Evolutionary conservation across 2,888 invertebrate genomes (phyloP).

Genomic region (Epinotia demarniana): DNA sequence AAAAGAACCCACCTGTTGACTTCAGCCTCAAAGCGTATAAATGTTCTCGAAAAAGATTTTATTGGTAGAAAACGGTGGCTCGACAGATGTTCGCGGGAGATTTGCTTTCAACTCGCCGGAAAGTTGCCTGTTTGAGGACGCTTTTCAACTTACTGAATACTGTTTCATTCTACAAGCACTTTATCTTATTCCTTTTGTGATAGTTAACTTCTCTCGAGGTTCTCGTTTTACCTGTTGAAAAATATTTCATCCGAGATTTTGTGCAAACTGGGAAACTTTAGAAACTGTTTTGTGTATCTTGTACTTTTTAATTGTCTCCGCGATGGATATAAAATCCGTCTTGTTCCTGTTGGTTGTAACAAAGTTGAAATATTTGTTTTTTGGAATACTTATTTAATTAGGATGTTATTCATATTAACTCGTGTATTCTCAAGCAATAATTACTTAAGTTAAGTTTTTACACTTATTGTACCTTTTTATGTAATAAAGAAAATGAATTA

Average conservation of each 20-base stretch:
- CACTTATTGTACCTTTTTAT: neutral
- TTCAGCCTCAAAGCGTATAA: constrained; percentile 57
- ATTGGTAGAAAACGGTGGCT: constrained; percentile 70
- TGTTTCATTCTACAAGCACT: constrained; percentile 58
- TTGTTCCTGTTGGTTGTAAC: constrained; percentile 17
- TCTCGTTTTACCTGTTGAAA: constrained; percentile 42
- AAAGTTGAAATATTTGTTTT: constrained; percentile 8
- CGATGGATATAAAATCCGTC: constrained; percentile 2
- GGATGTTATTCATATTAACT: constrained; percentile 1
- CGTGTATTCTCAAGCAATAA: constrained; percentile 77
- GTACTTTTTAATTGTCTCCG: constrained; percentile 36
- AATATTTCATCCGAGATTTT: constrained; percentile 27
- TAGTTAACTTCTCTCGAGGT: constrained; percentile 54
- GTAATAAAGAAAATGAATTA: constrained; percentile 6
- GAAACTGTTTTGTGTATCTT: constrained; percentile 29
- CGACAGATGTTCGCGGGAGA: constrained; percentile 73
- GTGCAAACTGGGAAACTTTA: constrained; percentile 32
- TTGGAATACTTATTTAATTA: constrained; percentile 14
- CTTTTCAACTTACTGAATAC: constrained; percentile 62
- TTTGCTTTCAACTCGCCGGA: constrained; percentile 63
- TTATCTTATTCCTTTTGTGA: constrained; percentile 55
- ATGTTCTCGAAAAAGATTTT: constrained; percentile 76
- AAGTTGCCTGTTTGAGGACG: constrained; percentile 67
- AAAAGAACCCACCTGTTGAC: constrained; percentile 80
- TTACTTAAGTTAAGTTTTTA: constrained; percentile 49